Percentiles rank a stretch among this genome's conserved stretches.
Evolutionary conservation across 2,797 vertebrate genomes (phyloP).

Genomic region (Lagocephalus sceleratus): DNA sequence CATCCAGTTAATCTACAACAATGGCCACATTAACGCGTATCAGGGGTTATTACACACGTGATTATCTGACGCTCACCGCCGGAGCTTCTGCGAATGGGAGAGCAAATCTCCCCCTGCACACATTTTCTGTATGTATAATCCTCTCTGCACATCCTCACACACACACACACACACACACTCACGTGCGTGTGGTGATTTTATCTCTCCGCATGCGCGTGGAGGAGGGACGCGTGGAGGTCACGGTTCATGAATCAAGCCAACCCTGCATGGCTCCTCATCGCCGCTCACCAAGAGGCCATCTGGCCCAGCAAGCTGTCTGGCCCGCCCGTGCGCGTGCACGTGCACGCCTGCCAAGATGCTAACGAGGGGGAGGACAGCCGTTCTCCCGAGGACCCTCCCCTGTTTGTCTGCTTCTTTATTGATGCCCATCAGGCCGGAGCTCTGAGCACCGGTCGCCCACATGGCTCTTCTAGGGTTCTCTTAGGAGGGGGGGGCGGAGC

Average conservation of each 20-base stretch:
- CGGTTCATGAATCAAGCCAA: conserved; percentile 56
- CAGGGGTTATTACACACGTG: neutral
- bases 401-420: conserved; percentile 24
- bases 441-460: conserved; percentile 8
- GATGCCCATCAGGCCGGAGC: conserved; percentile 14
- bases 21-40: neutral
- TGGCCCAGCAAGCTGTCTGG: conserved; percentile 63
- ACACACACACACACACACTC: conserved; percentile 23
- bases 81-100: conserved; percentile 4
- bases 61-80: neutral
- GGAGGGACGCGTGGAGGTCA: conserved; percentile 49
- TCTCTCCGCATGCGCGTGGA: conserved; percentile 27
- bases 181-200: conserved; percentile 24
- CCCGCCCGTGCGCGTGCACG: conserved; percentile 18
- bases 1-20: no score
- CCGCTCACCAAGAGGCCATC: conserved; percentile 66
- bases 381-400: conserved; percentile 21
- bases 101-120: conserved; percentile 17
- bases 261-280: conserved; percentile 37
- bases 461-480: conserved; percentile 11
- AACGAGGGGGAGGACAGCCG: conserved; percentile 15
- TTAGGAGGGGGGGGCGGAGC: no score
- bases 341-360: conserved; percentile 10
- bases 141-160: conserved; percentile 21
- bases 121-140: conserved; percentile 27